Percentiles rank a stretch among this genome's conserved stretches.
Evolutionary conservation across 2,797 vertebrate species (phyloP).

Genomic region (Petrocephalus sullivani): DNA sequence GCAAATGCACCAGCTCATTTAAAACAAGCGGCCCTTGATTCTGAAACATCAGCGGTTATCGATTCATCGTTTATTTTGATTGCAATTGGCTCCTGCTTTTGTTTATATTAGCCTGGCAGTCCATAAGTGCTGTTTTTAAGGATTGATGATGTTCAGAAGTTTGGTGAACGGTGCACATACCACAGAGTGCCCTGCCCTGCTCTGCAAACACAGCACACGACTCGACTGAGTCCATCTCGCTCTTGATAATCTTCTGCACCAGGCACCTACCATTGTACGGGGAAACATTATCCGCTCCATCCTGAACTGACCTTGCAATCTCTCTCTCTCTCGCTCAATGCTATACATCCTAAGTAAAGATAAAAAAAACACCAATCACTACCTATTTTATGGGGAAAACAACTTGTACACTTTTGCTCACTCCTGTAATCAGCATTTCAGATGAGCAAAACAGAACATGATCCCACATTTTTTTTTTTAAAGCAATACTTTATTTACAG

Average conservation of each 20-base stretch:
- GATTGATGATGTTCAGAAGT: neutral
- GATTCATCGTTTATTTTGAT: neutral
- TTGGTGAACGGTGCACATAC: neutral
- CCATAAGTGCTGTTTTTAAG: neutral
- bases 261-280: neutral
- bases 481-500: neutral
- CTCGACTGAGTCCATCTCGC: neutral
- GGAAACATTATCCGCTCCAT: slow-evolving; percentile 6
- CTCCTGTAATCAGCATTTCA: neutral
- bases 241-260: neutral
- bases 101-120: neutral
- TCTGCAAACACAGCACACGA: neutral
- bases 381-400: neutral
- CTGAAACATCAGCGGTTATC: neutral
- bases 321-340: neutral
- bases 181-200: neutral
- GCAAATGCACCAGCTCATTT: neutral
- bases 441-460: neutral
- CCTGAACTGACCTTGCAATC: neutral
- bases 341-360: neutral
- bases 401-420: neutral
- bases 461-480: neutral
- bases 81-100: neutral
- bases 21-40: neutral
- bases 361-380: neutral